phyloP scores from a whole-genome alignment of 2,113 vertebrate species.

The Vimba vimba region DNA sequence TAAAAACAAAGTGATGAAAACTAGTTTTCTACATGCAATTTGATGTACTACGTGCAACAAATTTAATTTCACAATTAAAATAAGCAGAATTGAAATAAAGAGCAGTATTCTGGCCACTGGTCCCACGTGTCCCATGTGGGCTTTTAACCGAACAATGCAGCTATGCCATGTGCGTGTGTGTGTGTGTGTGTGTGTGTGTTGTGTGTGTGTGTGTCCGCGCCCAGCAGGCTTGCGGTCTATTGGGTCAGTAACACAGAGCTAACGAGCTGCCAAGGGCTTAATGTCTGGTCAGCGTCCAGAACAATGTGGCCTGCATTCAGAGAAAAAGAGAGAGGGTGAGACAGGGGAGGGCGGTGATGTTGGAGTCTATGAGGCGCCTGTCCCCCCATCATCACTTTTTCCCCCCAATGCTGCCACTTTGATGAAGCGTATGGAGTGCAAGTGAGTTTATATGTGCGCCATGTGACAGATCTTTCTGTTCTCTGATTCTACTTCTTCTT shows the following conservation, averaged over 20 bases:
- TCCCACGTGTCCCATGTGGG: conserved; percentile 11
- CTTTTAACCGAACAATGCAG: conserved; percentile 36
- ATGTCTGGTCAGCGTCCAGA: conserved; percentile 53
- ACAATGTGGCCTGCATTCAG: conserved; percentile 48
- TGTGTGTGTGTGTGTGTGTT: conserved; percentile 33
- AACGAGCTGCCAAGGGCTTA: conserved; percentile 60
- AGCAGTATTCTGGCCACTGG: conserved; percentile 15
- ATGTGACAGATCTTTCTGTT: not conserved
- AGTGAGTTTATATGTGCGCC: conserved; percentile 12
- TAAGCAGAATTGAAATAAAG: not conserved
- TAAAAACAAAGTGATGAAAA: not conserved
- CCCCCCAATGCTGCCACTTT: conserved; percentile 7
- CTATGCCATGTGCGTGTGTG: conserved; percentile 42
- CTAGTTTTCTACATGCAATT: not conserved
- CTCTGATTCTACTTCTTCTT: conserved; percentile 7
- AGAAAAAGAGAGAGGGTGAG: conserved; percentile 10
- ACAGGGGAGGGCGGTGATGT: conserved; percentile 27
- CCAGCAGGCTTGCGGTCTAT: conserved; percentile 47
- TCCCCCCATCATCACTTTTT: conserved; percentile 18
- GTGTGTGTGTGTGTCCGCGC: conserved; percentile 50
- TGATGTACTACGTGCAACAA: not conserved
- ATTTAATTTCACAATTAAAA: not conserved
- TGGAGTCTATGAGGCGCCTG: conserved; percentile 69
- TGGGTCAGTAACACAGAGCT: conserved; percentile 56
- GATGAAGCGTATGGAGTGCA: conserved; percentile 46